Conservation (phyloP, 2,888 invertebrate species). For the Ophonus ardosiacus region DNA sequence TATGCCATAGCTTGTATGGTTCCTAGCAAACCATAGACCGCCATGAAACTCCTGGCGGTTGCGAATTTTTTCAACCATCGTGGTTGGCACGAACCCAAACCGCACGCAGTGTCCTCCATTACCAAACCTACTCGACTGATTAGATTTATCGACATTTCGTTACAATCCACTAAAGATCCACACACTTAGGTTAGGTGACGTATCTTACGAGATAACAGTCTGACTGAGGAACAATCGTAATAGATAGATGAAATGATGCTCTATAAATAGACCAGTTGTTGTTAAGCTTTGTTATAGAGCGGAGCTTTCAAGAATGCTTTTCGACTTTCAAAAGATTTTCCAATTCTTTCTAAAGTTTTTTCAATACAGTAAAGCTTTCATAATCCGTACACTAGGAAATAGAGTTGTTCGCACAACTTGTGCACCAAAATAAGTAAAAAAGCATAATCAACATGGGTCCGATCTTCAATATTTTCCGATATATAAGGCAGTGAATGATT, state of each 20-base stretch:
- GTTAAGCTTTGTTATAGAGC: conserved; percentile 31
- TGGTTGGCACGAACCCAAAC: conserved; percentile 79
- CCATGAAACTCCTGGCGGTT: conserved; percentile 79
- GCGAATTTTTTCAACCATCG: conserved; percentile 80
- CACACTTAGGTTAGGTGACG: conserved; percentile 1
- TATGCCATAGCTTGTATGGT: conserved; percentile 83
- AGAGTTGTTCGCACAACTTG: too few relatives aligned
- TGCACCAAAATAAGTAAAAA: too few relatives aligned
- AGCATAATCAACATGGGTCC: too few relatives aligned
- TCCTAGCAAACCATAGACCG: conserved; percentile 81
- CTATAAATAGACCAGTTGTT: conserved; percentile 49
- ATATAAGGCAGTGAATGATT: too few relatives aligned
- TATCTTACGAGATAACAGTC: not conserved
- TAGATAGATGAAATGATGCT: conserved; percentile 17
- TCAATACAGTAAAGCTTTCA: too few relatives aligned
- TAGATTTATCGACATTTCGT: conserved; percentile 10
- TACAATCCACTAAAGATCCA: not conserved
- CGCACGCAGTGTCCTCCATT: conserved; percentile 74
- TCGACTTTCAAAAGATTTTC: not conserved
- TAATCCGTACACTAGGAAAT: too few relatives aligned
- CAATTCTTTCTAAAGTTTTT: not conserved
- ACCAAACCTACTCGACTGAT: conserved; percentile 11
- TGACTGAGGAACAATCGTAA: conserved; percentile 13
- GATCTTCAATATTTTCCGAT: too few relatives aligned
- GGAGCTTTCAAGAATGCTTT: not conserved